phyloP scores from a whole-genome alignment of 2,888 invertebrate species.

The Synergus itoensis region DNA sequence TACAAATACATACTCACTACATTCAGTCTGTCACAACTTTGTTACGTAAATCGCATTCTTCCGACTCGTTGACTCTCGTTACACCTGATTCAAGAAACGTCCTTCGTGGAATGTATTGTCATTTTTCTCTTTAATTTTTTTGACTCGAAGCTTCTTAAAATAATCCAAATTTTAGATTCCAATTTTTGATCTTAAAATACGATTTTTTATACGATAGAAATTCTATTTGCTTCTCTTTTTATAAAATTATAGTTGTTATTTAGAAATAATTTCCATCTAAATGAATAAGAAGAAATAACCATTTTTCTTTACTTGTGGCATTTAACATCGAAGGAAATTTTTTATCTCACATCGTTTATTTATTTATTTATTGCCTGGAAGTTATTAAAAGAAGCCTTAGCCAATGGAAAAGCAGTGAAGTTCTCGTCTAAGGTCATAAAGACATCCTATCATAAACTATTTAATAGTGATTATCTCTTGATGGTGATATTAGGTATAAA shows the following conservation, averaged over 20 bases:
- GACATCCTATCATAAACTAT: neutral
- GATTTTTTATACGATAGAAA: neutral
- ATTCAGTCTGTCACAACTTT: conserved; percentile 27
- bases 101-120: conserved; percentile 20
- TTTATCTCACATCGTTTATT: conserved; percentile 6
- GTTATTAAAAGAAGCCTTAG: conserved; percentile 3
- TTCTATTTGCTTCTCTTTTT: neutral
- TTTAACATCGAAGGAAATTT: neutral
- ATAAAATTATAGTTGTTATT: neutral
- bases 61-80: conserved; percentile 45
- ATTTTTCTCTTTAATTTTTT: conserved; percentile 1
- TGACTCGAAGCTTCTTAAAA: neutral
- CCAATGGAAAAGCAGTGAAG: neutral
- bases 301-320: conserved; percentile 22
- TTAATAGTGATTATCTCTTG: conserved; percentile 9
- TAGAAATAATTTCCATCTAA: neutral
- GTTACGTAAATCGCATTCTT: conserved; percentile 55
- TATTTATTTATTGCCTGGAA: neutral
- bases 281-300: neutral
- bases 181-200: neutral
- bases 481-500: conserved; percentile 13
- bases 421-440: conserved; percentile 7
- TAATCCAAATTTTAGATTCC: neutral
- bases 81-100: conserved; percentile 42
- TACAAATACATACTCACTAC: conserved; percentile 22